These are phyloP conservation scores for Sylvietta virens DNA, from an alignment of 2,113 vertebrate species.

Conservation along the genomic window DNA sequence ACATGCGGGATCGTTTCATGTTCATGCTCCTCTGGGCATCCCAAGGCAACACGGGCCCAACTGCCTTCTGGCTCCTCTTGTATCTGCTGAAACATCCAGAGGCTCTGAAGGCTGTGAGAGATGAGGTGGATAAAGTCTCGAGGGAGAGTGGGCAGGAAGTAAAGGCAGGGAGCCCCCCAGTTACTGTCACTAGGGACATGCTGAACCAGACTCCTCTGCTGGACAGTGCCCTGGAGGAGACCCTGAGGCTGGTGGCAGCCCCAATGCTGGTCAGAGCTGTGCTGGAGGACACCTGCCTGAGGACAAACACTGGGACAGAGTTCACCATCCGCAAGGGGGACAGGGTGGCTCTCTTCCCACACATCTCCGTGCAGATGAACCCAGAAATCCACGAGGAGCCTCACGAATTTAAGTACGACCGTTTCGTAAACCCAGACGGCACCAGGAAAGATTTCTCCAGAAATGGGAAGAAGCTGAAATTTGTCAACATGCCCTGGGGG, in stretches of 20 bases:
- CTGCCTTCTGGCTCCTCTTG: slow-evolving; percentile 88
- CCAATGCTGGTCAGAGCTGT: slow-evolving; percentile 79
- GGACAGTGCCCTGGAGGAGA: slow-evolving; percentile 90
- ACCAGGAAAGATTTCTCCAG: slow-evolving; percentile 87
- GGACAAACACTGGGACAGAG: slow-evolving; percentile 67
- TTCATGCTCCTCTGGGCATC: slow-evolving; percentile 92
- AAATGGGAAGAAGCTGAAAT: slow-evolving; percentile 81
- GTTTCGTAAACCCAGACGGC: slow-evolving; percentile 80
- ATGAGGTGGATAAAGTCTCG: slow-evolving; percentile 73
- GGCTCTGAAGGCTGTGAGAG: slow-evolving; percentile 81
- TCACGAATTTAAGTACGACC: slow-evolving; percentile 77
- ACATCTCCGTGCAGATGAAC: slow-evolving; percentile 80
- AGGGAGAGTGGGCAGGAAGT: slow-evolving; percentile 69
- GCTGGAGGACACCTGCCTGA: slow-evolving; percentile 70
- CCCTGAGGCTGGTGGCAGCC: slow-evolving; percentile 74
- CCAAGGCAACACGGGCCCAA: slow-evolving; percentile 86
- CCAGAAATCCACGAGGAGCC: slow-evolving; percentile 86
- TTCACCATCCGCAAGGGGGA: slow-evolving; percentile 80
- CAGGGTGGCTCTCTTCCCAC: slow-evolving; percentile 82
- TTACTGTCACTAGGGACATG: slow-evolving; percentile 49
- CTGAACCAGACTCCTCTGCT: slow-evolving; percentile 77
- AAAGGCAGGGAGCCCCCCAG: background rate
- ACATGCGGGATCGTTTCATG: slow-evolving; percentile 80
- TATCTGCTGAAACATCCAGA: slow-evolving; percentile 85
- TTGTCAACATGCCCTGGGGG: slow-evolving; percentile 91